Evolutionary conservation across 2,888 invertebrate genomes (phyloP).

Genomic region (Apeira syringaria): DNA sequence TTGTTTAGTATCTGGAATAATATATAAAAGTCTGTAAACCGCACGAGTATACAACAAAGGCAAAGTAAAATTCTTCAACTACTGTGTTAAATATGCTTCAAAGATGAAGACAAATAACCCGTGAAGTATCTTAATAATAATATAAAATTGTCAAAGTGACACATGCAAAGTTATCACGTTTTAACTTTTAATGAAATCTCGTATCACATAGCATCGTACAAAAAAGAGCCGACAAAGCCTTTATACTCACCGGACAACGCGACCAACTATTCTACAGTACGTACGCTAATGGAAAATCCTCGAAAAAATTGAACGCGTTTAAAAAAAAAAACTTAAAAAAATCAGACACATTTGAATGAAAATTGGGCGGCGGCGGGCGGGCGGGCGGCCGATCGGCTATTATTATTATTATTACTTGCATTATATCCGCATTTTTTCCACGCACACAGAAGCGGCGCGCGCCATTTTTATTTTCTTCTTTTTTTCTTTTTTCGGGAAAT

Average conservation of each 20-base stretch:
- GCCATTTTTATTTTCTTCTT: slow-evolving; percentile 78
- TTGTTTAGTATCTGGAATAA: too few species aligned
- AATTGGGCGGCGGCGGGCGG: slow-evolving; percentile 75
- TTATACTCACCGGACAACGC: slow-evolving; percentile 57
- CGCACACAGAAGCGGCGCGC: slow-evolving; percentile 66
- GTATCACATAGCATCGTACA: slow-evolving; percentile 40
- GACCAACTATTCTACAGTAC: slow-evolving; percentile 58
- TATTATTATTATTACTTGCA: slow-evolving; percentile 83
- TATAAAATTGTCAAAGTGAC: too few species aligned
- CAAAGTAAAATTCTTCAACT: too few species aligned
- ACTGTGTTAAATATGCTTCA: too few species aligned
- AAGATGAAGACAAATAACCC: too few species aligned
- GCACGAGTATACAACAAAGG: too few species aligned
- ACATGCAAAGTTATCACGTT: slow-evolving; percentile 18
- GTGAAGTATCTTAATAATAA: too few species aligned
- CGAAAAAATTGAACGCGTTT: slow-evolving; percentile 75
- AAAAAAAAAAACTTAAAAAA: slow-evolving; percentile 73
- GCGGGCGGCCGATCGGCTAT: slow-evolving; percentile 72
- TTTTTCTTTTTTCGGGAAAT: slow-evolving; percentile 73
- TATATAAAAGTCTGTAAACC: too few species aligned
- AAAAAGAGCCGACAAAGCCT: slow-evolving; percentile 52
- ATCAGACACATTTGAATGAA: slow-evolving; percentile 80
- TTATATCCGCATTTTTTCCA: slow-evolving; percentile 82
- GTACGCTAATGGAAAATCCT: slow-evolving; percentile 77
- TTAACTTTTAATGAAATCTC: slow-evolving; percentile 59